These are phyloP conservation scores for Rhinatrema bivittatum DNA, from an alignment of 2,797 vertebrate species.

Conservation along the genomic window DNA sequence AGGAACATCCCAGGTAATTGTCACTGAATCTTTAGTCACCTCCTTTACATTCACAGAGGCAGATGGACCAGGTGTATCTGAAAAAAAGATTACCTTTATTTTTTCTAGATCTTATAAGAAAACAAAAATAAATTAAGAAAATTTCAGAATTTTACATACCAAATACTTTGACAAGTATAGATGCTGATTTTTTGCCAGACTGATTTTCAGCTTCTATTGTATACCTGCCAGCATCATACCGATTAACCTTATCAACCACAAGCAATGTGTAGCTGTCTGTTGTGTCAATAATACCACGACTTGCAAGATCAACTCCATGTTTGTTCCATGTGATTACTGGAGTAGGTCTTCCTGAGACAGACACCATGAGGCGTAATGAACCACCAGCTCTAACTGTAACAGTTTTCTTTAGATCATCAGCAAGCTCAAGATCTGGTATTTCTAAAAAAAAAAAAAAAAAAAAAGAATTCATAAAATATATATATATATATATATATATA, in stretches of 20 bases:
- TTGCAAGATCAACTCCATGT: conserved; percentile 78
- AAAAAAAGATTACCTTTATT: conserved; percentile 5
- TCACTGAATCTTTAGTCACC: conserved; percentile 80
- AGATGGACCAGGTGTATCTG: conserved; percentile 93
- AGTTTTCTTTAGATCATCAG: conserved; percentile 91
- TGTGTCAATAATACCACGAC: conserved; percentile 87
- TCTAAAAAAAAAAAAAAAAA: conserved; percentile 57
- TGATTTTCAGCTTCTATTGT: conserved; percentile 86
- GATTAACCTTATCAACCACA: conserved; percentile 91
- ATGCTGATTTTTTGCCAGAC: conserved; percentile 89
- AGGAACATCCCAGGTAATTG: conserved; percentile 90
- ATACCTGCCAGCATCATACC: conserved; percentile 96
- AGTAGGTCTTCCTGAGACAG: conserved; percentile 79
- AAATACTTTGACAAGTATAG: conserved; percentile 90
- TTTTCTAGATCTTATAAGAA: neutral
- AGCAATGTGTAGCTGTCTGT: conserved; percentile 81
- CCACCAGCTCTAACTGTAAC: conserved; percentile 87
- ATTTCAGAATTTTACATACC: conserved; percentile 60
- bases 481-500: too few relatives aligned
- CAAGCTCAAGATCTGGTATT: conserved; percentile 92
- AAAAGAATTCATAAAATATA: conserved; percentile 27
- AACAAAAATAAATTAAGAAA: neutral
- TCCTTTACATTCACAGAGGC: conserved; percentile 86
- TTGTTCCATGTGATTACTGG: conserved; percentile 89
- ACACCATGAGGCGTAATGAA: conserved; percentile 79